Percentiles rank a stretch among this genome's conserved stretches.
Evolutionary conservation across 2,888 invertebrate species (phyloP).

Genomic region (Mystacides longicornis): DNA sequence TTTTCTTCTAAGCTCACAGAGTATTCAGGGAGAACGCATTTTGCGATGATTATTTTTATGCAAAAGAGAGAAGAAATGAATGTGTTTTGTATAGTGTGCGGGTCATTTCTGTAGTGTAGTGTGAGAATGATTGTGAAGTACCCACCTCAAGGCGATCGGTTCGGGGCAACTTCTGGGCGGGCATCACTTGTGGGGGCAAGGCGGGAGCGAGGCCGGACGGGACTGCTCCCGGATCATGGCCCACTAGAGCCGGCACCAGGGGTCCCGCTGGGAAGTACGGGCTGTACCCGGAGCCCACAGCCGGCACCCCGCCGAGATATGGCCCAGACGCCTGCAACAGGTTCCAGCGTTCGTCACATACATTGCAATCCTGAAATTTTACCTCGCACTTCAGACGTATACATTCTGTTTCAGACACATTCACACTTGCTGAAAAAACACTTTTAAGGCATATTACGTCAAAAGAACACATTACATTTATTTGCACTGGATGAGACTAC

Average conservation of each 20-base stretch:
- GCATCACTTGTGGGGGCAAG: constrained; percentile 28
- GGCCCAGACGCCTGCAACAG: constrained; percentile 76
- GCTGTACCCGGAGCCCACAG: constrained; percentile 83
- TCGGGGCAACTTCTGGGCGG: constrained; percentile 91
- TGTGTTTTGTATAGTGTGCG: not conserved
- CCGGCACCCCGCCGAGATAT: constrained; percentile 85
- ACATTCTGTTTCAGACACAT: not conserved
- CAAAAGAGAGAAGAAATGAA: not conserved
- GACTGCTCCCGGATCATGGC: constrained; percentile 74
- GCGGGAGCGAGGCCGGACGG: constrained; percentile 55
- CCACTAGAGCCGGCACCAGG: constrained; percentile 84
- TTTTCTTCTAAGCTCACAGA: too few species aligned
- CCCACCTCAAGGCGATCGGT: constrained; percentile 95
- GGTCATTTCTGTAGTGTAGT: not conserved
- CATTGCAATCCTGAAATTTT: constrained; percentile 19
- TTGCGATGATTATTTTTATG: too few species aligned
- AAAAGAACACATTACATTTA: too few species aligned
- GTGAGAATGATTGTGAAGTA: constrained; percentile 25
- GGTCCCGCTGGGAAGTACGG: constrained; percentile 85
- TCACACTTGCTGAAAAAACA: not conserved
- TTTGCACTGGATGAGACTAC: too few species aligned
- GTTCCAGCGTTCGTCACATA: constrained; percentile 24
- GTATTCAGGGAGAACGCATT: too few species aligned
- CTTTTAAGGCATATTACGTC: too few species aligned
- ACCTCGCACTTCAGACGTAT: constrained; percentile 23